Conservation (phyloP, 2,113 vertebrate genomes). For the Hydropotes inermis region DNA sequence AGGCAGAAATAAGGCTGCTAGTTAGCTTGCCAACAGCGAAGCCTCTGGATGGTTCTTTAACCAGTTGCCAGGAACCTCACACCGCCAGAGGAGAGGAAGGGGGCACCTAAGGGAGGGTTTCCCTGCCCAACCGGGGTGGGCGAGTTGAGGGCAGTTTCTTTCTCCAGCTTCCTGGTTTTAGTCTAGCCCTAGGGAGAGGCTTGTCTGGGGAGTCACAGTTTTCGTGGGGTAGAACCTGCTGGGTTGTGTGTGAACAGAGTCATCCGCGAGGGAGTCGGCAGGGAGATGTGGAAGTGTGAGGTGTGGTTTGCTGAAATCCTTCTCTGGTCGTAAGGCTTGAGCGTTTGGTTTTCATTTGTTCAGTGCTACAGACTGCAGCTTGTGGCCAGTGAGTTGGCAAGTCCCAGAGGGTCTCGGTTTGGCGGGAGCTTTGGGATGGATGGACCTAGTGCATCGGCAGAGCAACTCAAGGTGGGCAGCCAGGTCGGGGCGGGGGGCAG, state of each 20-base stretch:
- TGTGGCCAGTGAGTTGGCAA: slow-evolving; percentile 74
- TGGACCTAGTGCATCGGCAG: slow-evolving; percentile 71
- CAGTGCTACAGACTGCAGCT: slow-evolving; percentile 79
- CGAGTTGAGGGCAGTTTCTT: slow-evolving; percentile 32
- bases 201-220: slow-evolving; percentile 66
- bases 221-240: slow-evolving; percentile 61
- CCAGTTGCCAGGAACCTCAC: slow-evolving; percentile 33
- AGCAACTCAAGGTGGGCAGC: slow-evolving; percentile 81
- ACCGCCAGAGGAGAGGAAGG: slow-evolving; percentile 12
- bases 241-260: slow-evolving; percentile 50
- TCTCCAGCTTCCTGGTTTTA: slow-evolving; percentile 36
- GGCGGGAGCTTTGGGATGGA: slow-evolving; percentile 72
- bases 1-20: slow-evolving; percentile 69
- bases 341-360: slow-evolving; percentile 70
- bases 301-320: slow-evolving; percentile 72
- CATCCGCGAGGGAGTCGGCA: neutral
- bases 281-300: slow-evolving; percentile 36
- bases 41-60: slow-evolving; percentile 68
- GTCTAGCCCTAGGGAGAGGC: slow-evolving; percentile 60
- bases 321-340: slow-evolving; percentile 81
- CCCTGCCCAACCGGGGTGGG: neutral
- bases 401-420: slow-evolving; percentile 77
- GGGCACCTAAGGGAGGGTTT: slow-evolving; percentile 51
- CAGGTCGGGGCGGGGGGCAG: slow-evolving; percentile 76
- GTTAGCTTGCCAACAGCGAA: slow-evolving; percentile 70